Conservation (phyloP, 2,888 invertebrate genomes). For the Eilema sororculum region DNA sequence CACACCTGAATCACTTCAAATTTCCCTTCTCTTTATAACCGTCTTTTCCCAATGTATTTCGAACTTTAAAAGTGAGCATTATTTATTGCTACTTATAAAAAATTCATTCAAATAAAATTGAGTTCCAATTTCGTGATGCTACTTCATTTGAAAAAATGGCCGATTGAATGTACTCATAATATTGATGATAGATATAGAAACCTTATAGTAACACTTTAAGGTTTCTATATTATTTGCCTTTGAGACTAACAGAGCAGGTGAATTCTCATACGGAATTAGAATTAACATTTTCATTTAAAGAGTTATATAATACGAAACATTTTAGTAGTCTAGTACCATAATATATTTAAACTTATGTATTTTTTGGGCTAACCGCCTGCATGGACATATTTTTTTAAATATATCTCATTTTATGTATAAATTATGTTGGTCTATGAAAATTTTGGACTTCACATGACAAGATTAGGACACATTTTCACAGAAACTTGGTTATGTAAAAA, state of each 20-base stretch:
- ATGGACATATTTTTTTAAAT: background rate
- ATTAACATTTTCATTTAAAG: no score
- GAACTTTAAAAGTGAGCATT: no score
- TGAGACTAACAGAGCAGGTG: background rate
- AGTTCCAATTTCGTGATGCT: background rate
- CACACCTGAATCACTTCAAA: no score
- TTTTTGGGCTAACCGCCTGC: background rate
- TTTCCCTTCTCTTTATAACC: no score
- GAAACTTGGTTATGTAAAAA: conserved; percentile 13
- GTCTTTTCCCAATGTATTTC: no score
- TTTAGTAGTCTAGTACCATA: background rate
- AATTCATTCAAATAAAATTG: background rate
- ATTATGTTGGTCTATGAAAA: background rate
- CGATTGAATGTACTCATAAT: background rate
- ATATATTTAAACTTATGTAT: background rate
- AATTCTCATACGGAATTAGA: background rate
- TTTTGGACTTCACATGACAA: conserved; percentile 8
- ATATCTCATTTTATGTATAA: background rate
- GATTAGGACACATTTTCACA: conserved; percentile 15
- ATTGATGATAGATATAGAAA: background rate
- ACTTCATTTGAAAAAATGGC: background rate
- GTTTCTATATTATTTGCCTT: background rate
- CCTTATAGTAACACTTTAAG: no score
- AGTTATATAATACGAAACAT: no score
- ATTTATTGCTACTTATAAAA: no score